Percentiles rank a stretch among this genome's conserved stretches.
These are phyloP conservation scores for Diogma glabrata DNA, from an alignment of 2,888 invertebrate species.

Conservation along the genomic window DNA sequence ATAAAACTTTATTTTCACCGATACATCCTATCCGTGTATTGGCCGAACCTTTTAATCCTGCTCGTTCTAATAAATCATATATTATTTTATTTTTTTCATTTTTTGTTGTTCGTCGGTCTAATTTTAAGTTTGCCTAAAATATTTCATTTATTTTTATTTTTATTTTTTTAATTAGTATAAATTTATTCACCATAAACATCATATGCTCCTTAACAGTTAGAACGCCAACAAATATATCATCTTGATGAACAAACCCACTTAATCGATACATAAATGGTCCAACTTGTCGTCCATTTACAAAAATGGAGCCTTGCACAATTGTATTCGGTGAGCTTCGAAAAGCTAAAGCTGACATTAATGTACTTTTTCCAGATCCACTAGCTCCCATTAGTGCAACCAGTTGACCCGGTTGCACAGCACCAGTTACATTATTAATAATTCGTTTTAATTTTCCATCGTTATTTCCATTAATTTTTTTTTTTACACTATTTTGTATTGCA, in stretches of 20 bases:
- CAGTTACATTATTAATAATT: constrained; percentile 71
- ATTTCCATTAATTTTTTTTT: constrained; percentile 34
- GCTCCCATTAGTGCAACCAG: constrained; percentile 77
- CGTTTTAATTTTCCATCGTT: constrained; percentile 46
- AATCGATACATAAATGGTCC: constrained; percentile 67
- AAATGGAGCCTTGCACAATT: constrained; percentile 64
- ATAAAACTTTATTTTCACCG: constrained; percentile 60
- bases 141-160: too few relatives aligned
- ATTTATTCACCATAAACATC: constrained; percentile 66
- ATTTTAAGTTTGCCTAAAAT: constrained; percentile 60
- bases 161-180: too few relatives aligned
- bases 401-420: constrained; percentile 69
- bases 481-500: constrained; percentile 38
- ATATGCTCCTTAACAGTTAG: constrained; percentile 82
- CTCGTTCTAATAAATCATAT: constrained; percentile 53
- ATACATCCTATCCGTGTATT: constrained; percentile 71
- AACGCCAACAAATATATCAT: constrained; percentile 76
- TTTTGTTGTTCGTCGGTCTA: constrained; percentile 54
- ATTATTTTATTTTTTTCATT: constrained; percentile 54
- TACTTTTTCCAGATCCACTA: constrained; percentile 78
- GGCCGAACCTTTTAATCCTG: constrained; percentile 57
- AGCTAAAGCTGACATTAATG: constrained; percentile 74
- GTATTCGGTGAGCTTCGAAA: constrained; percentile 58
- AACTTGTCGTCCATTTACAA: constrained; percentile 62
- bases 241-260: constrained; percentile 85